Conservation (phyloP, 35 echinoderm and acorn worm genomes). For the Holothuria glaberrima region DNA sequence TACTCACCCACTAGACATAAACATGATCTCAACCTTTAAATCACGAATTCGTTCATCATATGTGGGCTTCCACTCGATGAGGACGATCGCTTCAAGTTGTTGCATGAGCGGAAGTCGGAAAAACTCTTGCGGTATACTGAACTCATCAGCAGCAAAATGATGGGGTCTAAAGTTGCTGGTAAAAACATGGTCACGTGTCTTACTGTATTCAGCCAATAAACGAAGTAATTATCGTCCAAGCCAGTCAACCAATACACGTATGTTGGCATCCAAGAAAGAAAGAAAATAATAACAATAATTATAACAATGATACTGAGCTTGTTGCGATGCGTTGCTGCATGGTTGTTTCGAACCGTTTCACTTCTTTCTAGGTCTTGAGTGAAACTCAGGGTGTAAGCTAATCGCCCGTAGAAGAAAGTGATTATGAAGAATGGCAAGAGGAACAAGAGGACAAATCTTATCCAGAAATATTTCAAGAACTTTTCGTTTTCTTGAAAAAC, state of each 20-base stretch:
- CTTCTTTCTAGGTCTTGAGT: too few species aligned
- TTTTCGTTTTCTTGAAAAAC: background rate
- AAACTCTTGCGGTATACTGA: background rate
- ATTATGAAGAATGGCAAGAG: background rate
- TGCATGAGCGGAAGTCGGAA: too few species aligned
- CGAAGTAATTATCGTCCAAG: too few species aligned
- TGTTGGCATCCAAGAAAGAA: conserved; percentile 15
- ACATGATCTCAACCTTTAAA: too few species aligned
- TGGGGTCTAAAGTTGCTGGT: background rate
- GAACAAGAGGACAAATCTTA: background rate
- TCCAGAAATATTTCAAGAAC: background rate
- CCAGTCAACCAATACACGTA: background rate
- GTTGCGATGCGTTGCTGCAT: background rate
- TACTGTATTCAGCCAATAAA: too few species aligned
- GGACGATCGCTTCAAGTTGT: too few species aligned
- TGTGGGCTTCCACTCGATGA: too few species aligned
- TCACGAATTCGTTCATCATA: too few species aligned
- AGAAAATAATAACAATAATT: background rate
- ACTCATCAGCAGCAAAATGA: background rate
- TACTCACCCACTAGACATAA: too few species aligned
- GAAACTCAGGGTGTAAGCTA: background rate
- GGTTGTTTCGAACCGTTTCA: too few species aligned
- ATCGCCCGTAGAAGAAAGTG: background rate
- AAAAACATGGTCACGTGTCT: background rate
- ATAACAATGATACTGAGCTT: conserved; percentile 18